Base-by-base conservation (phyloP, 2,888 invertebrate genomes). In the Lasius fuliginosus region DNA sequence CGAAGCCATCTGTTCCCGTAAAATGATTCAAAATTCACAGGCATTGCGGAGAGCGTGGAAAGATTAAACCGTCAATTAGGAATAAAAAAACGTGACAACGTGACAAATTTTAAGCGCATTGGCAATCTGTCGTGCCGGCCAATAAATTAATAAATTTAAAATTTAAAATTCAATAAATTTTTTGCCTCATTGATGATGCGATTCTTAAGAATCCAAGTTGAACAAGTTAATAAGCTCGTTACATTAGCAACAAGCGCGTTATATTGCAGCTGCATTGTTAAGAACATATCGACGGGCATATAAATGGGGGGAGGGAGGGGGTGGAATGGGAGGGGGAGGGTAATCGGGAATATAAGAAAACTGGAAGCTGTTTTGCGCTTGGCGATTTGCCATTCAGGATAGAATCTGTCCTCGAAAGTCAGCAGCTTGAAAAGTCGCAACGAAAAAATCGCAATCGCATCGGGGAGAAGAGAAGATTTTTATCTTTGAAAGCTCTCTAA, bases 401-500 rank as follows among this genome's bases (percentile, higher is more conserved):
- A 42, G 30, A 58, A 58, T 79, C 12, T 5, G 42, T 40, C 40
- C 49, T 27, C 33, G 58, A 40, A 53, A 67, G 56, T 56, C 62
- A 12, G 8, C 1, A n/a, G 12, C 23, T 67, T 46, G 60, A 79
- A 83, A 77, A 65, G 82, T 27, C 46, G 27, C 23, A 23, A 36
- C 46, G 60, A 75, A 79, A 23, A 67, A 75, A 23, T 76, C n/a
- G 12, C 49, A 67, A 83, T 74, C 67, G 56, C 56, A 82, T 27
- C 56, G 71, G 64, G 23, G 40, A 76, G 56, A 56, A 69, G 56
- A 11, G 58, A 23, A 56, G 65, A 12, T 9, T 42, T 42, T 74
- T 73, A 68, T 81, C 74, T 74, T 60, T n/a, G 18, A 46, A 60
- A 73, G 74, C 3, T 56, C 3, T 56, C 33, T 60, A 81, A 81